Percentiles rank a stretch among this genome's conserved stretches.
Evolutionary conservation across 1,140 invertebrate genomes (phyloP).

Genomic region (Drosophila nigrodunni): DNA sequence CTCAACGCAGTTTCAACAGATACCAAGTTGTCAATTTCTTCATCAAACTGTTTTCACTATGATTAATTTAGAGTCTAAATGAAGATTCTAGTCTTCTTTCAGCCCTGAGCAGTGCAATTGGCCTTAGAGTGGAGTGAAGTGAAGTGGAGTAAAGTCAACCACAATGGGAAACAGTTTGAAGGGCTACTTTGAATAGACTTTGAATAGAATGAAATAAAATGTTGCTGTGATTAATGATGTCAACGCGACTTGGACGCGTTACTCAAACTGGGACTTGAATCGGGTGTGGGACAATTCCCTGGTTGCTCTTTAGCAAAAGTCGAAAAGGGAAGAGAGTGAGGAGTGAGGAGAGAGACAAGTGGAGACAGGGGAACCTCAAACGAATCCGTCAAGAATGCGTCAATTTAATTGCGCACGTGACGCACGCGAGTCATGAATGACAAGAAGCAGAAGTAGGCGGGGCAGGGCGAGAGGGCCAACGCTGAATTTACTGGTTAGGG

Average conservation of each 20-base stretch:
- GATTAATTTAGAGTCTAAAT: not conserved
- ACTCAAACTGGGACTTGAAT: not conserved
- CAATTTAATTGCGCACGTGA: slow-evolving; percentile 83
- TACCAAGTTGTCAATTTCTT: not conserved
- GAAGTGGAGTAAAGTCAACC: not conserved
- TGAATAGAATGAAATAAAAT: slow-evolving; percentile 26
- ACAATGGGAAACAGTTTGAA: slow-evolving; percentile 24
- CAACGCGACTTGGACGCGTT: slow-evolving; percentile 19
- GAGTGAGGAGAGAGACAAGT: not conserved
- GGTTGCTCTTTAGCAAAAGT: slow-evolving; percentile 55
- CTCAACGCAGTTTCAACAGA: no score
- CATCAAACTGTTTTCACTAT: not conserved
- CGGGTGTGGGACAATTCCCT: slow-evolving; percentile 53
- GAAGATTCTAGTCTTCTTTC: not conserved
- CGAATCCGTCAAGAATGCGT: slow-evolving; percentile 73
- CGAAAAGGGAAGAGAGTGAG: slow-evolving; percentile 11
- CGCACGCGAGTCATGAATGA: slow-evolving; percentile 52
- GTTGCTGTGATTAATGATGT: slow-evolving; percentile 61
- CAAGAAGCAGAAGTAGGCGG: slow-evolving; percentile 1
- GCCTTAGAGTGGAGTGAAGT: not conserved
- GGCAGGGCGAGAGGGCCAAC: not conserved
- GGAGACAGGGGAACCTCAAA: slow-evolving; percentile 14
- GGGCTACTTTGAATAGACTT: slow-evolving; percentile 21
- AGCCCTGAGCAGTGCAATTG: not conserved
- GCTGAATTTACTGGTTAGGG: not conserved